phyloP scores from a whole-genome alignment of 2,113 vertebrate genomes.

The Phaethornis superciliosus region DNA sequence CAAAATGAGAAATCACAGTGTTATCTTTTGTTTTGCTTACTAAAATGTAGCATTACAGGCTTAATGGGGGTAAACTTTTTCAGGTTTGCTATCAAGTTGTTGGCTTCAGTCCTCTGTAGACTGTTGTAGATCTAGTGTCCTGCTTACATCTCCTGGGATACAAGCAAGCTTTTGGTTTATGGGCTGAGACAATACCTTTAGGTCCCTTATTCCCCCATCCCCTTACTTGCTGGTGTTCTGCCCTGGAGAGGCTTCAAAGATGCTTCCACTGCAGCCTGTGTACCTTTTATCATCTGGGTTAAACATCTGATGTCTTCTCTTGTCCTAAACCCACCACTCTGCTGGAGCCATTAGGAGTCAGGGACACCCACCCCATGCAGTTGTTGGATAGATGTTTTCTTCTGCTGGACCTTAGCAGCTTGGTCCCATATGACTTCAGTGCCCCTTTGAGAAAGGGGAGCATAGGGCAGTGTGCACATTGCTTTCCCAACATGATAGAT shows the following conservation, averaged over 20 bases:
- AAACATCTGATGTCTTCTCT: background rate
- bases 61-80: background rate
- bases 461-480: background rate
- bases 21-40: background rate
- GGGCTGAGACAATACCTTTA: background rate
- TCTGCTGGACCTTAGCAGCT: background rate
- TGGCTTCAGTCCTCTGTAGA: background rate
- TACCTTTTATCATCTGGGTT: background rate
- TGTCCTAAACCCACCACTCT: background rate
- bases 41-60: background rate
- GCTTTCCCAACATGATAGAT: background rate
- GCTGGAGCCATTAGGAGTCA: background rate
- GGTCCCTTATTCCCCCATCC: background rate
- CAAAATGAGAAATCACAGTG: background rate
- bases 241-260: background rate
- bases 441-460: accelerated
- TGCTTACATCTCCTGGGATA: background rate
- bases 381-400: background rate
- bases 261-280: background rate
- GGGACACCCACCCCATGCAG: background rate
- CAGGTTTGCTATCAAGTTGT: background rate
- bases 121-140: background rate
- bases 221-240: background rate
- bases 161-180: background rate
- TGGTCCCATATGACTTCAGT: background rate